A percentile compares a stretch with the other conserved stretches of the same genome.
Conservation (phyloP, 2,113 vertebrate genomes). For the Illadopsis cleaveri region DNA sequence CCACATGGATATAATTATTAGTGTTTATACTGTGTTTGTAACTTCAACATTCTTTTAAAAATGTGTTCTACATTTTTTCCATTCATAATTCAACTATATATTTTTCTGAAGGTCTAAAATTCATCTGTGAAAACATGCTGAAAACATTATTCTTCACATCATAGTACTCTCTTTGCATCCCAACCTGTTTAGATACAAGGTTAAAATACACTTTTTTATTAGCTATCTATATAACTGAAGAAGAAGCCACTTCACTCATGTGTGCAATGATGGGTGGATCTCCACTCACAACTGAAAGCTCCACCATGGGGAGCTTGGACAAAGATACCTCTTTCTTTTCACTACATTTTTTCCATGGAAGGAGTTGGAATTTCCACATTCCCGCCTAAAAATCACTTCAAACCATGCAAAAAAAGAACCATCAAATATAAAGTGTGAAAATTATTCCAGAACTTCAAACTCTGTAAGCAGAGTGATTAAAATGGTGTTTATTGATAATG, state of each 20-base stretch:
- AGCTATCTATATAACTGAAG: background rate
- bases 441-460: background rate
- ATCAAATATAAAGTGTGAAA: background rate
- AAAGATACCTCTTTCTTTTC: background rate
- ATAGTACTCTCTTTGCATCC: background rate
- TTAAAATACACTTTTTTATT: background rate
- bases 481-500: background rate
- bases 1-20: background rate
- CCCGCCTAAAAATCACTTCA: background rate
- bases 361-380: background rate
- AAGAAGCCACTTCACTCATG: background rate
- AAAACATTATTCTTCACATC: background rate
- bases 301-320: background rate
- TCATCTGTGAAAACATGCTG: background rate
- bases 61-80: background rate
- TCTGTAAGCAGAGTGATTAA: background rate
- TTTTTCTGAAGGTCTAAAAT: background rate
- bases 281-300: background rate
- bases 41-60: background rate
- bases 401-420: background rate
- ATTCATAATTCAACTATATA: background rate
- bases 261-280: background rate
- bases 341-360: background rate
- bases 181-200: fast-evolving
- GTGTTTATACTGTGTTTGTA: background rate